Percentiles rank a stretch among this genome's conserved stretches.
These are phyloP conservation scores for Ips nitidus DNA, from an alignment of 1,140 invertebrate genomes.

Conservation along the genomic window DNA sequence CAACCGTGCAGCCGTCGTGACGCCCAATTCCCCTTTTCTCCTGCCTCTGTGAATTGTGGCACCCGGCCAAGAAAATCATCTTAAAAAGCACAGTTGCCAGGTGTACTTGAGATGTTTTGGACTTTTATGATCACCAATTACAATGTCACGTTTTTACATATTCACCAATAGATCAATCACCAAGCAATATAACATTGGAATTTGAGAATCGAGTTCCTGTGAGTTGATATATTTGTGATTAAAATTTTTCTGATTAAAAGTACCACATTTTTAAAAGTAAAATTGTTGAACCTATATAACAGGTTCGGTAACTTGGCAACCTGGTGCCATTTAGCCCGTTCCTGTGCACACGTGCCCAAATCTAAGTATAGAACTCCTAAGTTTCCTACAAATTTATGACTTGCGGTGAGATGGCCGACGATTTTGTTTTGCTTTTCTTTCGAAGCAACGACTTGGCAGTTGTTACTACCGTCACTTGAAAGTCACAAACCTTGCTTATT, in stretches of 20 bases:
- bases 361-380: conserved; percentile 30
- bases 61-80: conserved; percentile 27
- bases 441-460: conserved; percentile 8
- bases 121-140: too few relatives aligned
- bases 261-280: too few relatives aligned
- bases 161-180: neutral
- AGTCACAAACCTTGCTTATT: neutral
- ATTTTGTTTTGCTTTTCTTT: conserved; percentile 27
- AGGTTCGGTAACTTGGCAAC: conserved; percentile 13
- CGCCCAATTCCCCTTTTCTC: conserved; percentile 17
- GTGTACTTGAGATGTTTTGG: neutral
- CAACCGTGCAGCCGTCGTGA: conserved; percentile 34
- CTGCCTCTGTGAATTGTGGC: conserved; percentile 5
- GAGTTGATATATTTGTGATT: too few relatives aligned
- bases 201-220: too few relatives aligned
- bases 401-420: conserved; percentile 17
- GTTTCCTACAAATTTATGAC: conserved; percentile 27
- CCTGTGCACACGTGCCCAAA: conserved; percentile 34
- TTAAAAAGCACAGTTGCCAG: conserved; percentile 24
- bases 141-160: too few relatives aligned
- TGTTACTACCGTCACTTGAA: neutral
- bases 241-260: too few relatives aligned
- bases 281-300: too few relatives aligned
- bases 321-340: conserved; percentile 17
- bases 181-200: too few relatives aligned